Evolutionary conservation across 1,140 invertebrate genomes (phyloP).

Genomic region (Drosophila quadrilineata): DNA sequence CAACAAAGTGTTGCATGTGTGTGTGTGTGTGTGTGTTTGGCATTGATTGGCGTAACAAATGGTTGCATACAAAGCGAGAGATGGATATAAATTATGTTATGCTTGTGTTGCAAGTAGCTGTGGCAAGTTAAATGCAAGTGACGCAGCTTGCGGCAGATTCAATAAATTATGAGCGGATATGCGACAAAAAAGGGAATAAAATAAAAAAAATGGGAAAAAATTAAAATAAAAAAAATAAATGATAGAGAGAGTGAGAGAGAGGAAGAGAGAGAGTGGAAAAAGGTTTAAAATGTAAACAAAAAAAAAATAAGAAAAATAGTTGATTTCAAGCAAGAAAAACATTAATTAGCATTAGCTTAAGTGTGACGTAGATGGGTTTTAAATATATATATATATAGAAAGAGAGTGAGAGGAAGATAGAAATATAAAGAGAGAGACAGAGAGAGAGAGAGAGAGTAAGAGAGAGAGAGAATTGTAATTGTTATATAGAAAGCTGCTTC

Average conservation of each 20-base stretch:
- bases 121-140: conserved; percentile 9
- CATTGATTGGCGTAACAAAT: conserved; percentile 2
- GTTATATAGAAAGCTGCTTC: no score
- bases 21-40: no score
- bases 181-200: conserved; percentile 16
- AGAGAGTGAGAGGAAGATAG: not conserved
- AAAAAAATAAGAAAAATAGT: not conserved
- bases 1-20: conserved; percentile 3
- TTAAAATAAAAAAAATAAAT: not conserved
- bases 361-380: conserved; percentile 43
- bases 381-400: no score
- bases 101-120: not conserved
- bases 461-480: not conserved
- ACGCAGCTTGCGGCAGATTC: conserved; percentile 38
- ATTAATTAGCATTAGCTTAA: conserved; percentile 64
- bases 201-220: not conserved
- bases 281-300: not conserved
- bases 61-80: conserved; percentile 6
- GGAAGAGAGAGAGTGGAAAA: not conserved
- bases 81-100: no score
- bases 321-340: conserved; percentile 12
- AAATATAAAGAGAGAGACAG: not conserved
- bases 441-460: not conserved
- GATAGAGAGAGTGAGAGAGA: not conserved
- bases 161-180: conserved; percentile 37